phyloP scores from a whole-genome alignment of 2,113 vertebrate species.

The Mormyrus iriodes region DNA sequence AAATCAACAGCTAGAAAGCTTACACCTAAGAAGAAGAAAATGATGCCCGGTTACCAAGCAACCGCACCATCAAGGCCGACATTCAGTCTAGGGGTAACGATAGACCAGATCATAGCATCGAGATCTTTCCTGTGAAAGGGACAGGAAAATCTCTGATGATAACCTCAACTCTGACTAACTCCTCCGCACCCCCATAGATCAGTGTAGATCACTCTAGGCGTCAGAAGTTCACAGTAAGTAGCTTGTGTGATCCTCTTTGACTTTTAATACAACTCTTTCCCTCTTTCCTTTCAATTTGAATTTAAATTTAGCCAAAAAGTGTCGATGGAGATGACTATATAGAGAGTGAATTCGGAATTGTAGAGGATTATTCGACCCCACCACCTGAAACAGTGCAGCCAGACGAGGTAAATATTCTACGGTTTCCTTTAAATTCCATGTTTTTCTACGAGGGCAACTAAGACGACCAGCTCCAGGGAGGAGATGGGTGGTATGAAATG shows the following conservation, averaged over 20 bases:
- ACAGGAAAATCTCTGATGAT: constrained; percentile 76
- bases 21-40: constrained; percentile 73
- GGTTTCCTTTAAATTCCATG: background rate
- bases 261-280: constrained; percentile 26
- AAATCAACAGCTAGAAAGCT: constrained; percentile 58
- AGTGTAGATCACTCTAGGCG: constrained; percentile 45
- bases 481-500: constrained; percentile 17
- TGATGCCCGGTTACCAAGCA: constrained; percentile 52
- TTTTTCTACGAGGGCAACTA: background rate
- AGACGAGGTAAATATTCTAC: constrained; percentile 66
- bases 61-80: constrained; percentile 59
- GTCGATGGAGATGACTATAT: constrained; percentile 70
- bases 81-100: constrained; percentile 71
- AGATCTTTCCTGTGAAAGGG: constrained; percentile 65
- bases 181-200: constrained; percentile 45
- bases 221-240: constrained; percentile 35
- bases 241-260: constrained; percentile 13
- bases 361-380: constrained; percentile 70
- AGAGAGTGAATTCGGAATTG: constrained; percentile 61
- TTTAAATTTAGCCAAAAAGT: constrained; percentile 61
- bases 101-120: constrained; percentile 61
- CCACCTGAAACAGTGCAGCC: constrained; percentile 59
- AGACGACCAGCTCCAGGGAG: background rate
- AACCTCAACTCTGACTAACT: constrained; percentile 52
- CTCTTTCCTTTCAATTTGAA: constrained; percentile 18